Percentiles rank a stretch among this genome's conserved stretches.
These are phyloP conservation scores for Blastobasis lacticolella DNA, from an alignment of 2,888 invertebrate species.

Conservation along the genomic window DNA sequence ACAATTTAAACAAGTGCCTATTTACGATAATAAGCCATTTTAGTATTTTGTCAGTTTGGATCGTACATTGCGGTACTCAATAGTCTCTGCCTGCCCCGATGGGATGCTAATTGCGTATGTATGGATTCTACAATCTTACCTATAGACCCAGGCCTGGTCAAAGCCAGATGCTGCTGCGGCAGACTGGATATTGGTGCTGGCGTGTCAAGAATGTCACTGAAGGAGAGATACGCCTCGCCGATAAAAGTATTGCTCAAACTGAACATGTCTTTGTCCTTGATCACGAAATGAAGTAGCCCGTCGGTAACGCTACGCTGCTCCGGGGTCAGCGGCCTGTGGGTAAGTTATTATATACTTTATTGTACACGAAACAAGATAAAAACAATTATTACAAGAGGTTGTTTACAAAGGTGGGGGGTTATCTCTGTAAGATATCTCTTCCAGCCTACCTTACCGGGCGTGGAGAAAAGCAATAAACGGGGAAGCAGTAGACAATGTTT, in stretches of 20 bases:
- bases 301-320: constrained; percentile 81
- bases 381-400: too few species aligned
- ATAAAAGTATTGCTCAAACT: constrained; percentile 94
- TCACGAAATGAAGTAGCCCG: constrained; percentile 87
- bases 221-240: constrained; percentile 92
- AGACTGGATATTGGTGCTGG: constrained; percentile 75
- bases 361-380: too few species aligned
- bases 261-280: constrained; percentile 97
- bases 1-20: too few species aligned
- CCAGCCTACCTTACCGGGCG: too few species aligned
- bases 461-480: too few species aligned
- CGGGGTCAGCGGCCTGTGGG: constrained; percentile 76
- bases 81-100: background rate
- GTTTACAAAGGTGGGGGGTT: too few species aligned
- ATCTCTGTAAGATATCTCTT: too few species aligned
- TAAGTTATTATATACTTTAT: too few species aligned
- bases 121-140: constrained; percentile 50
- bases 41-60: too few species aligned
- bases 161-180: constrained; percentile 82
- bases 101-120: too few species aligned
- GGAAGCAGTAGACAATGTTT: too few species aligned
- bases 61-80: background rate
- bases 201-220: constrained; percentile 82
- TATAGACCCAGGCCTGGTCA: constrained; percentile 79
- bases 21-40: too few species aligned